Evolutionary conservation across 1,140 invertebrate species (phyloP).

Genomic region (Matsumurasca onukii): DNA sequence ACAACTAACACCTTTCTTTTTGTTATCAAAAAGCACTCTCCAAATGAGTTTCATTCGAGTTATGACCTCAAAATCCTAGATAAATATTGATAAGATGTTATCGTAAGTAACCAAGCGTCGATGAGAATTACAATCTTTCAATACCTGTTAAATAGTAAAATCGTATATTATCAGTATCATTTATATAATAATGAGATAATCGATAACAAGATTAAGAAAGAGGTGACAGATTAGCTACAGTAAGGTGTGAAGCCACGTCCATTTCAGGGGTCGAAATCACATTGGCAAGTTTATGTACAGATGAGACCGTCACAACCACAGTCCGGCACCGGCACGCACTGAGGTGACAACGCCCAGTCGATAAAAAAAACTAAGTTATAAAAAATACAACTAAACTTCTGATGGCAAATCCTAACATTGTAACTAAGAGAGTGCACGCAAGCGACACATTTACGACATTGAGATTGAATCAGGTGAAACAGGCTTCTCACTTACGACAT

Average conservation of each 20-base stretch:
- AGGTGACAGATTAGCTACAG: slow-evolving; percentile 2
- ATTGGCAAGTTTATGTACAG: slow-evolving; percentile 14
- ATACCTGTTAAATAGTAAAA: slow-evolving; percentile 1
- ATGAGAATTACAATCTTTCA: slow-evolving; percentile 3
- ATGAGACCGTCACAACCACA: neutral
- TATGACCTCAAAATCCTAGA: neutral
- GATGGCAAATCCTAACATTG: neutral
- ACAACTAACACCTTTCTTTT: too few relatives aligned
- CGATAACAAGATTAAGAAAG: slow-evolving; percentile 13
- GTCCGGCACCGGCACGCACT: too few relatives aligned
- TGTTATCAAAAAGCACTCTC: too few relatives aligned
- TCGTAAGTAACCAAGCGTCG: slow-evolving; percentile 9
- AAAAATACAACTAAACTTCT: neutral
- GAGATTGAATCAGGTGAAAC: slow-evolving; percentile 6
- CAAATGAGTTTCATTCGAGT: too few relatives aligned
- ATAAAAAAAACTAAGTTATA: too few relatives aligned
- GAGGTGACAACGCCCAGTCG: neutral
- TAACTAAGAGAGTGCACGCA: slow-evolving; percentile 11
- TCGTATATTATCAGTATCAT: slow-evolving; percentile 11
- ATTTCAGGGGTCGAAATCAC: slow-evolving; percentile 7
- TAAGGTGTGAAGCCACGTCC: slow-evolving; percentile 5
- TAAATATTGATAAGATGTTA: neutral
- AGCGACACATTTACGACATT: slow-evolving; percentile 3
- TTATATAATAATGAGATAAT: slow-evolving; percentile 12
- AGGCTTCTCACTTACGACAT: neutral